These are phyloP conservation scores for Microhierax caerulescens DNA, from an alignment of 2,797 vertebrate species.

Conservation along the genomic window DNA sequence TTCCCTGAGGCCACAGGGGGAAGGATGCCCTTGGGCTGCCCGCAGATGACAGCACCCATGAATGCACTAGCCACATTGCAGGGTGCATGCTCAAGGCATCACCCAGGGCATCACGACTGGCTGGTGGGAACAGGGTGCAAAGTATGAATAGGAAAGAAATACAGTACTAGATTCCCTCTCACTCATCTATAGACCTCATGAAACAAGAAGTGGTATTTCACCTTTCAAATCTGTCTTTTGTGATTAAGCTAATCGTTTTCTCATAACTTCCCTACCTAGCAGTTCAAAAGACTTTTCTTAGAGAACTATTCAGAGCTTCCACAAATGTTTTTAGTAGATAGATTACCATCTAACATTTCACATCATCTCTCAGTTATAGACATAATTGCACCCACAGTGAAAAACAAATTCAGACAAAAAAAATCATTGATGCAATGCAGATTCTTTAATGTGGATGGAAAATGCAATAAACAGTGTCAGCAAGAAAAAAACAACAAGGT, in stretches of 20 bases:
- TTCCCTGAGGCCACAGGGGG: rapidly evolving
- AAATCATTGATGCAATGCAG: background rate
- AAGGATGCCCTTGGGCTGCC: background rate
- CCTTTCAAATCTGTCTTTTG: background rate
- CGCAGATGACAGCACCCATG: rapidly evolving
- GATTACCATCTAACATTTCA: background rate
- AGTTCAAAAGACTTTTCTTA: background rate
- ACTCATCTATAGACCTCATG: background rate
- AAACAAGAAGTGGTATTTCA: background rate
- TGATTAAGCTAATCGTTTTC: rapidly evolving
- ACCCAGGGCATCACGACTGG: rapidly evolving
- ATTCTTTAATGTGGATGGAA: background rate
- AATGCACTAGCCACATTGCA: too few relatives aligned
- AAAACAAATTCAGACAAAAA: background rate
- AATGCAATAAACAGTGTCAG: background rate
- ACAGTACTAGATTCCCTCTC: rapidly evolving
- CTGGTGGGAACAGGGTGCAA: rapidly evolving
- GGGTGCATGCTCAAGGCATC: background rate
- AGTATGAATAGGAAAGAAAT: background rate
- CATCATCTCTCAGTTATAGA: rapidly evolving
- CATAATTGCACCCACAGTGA: background rate
- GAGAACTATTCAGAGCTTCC: background rate
- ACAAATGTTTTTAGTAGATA: rapidly evolving
- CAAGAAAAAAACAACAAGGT: background rate
- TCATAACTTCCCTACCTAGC: background rate